Conservation (phyloP, 2,797 vertebrate genomes). For the Microhierax caerulescens region DNA sequence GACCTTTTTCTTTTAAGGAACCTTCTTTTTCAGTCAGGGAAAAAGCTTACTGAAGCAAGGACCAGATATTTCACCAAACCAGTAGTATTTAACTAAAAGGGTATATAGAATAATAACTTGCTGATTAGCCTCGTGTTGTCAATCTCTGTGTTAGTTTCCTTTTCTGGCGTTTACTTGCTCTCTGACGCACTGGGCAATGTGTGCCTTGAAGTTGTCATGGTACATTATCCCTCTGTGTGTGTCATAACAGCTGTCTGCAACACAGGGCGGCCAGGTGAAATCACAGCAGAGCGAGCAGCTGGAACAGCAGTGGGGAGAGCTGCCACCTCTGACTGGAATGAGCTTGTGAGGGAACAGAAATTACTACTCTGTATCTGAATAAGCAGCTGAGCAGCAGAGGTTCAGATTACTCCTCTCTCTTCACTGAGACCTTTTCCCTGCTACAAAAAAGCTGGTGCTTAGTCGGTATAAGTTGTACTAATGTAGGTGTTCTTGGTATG, state of each 20-base stretch:
- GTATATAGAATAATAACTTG: background rate
- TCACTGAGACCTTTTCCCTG: background rate
- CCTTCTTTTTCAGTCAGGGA: no score
- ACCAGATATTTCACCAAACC: background rate
- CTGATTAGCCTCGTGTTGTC: background rate
- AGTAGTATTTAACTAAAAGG: background rate
- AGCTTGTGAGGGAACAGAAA: background rate
- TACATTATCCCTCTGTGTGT: constrained; percentile 3
- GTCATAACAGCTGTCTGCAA: constrained; percentile 40
- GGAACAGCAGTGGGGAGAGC: background rate
- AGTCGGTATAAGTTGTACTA: background rate
- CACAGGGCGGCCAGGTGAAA: background rate
- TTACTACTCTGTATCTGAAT: background rate
- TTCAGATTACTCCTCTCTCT: background rate
- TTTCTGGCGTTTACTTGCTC: background rate
- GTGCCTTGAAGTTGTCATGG: constrained; percentile 30
- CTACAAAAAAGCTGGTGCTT: background rate
- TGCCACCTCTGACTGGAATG: background rate
- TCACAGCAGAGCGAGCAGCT: background rate
- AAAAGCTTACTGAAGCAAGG: background rate
- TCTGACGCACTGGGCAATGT: constrained; percentile 7
- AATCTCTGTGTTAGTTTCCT: background rate
- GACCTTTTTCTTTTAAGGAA: background rate
- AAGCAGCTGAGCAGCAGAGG: background rate
- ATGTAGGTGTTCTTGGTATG: rapidly evolving